These are phyloP conservation scores for Sus scrofa DNA, from an alignment of 2,113 vertebrate genomes.

Conservation along the genomic window DNA sequence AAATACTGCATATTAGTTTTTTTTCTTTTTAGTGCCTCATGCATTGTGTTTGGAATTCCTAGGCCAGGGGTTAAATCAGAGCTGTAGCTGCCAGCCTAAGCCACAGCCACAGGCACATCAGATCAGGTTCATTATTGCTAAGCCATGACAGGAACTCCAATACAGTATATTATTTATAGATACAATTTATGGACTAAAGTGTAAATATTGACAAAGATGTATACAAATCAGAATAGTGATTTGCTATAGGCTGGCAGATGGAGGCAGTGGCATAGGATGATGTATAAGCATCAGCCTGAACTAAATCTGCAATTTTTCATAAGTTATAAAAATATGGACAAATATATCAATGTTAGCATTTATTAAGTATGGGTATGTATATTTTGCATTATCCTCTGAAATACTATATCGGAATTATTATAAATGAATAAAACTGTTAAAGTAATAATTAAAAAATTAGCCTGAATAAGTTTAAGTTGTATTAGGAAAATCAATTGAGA, in stretches of 20 bases:
- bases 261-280: background rate
- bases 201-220: background rate
- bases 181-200: background rate
- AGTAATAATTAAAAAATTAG: background rate
- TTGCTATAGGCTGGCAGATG: background rate
- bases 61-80: too few relatives aligned
- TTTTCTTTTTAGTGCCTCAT: too few relatives aligned
- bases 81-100: too few relatives aligned
- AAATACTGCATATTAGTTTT: too few relatives aligned
- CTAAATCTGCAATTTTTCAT: background rate
- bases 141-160: background rate
- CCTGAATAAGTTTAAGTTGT: background rate
- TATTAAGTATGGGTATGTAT: background rate
- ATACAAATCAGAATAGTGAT: background rate
- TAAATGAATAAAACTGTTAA: background rate
- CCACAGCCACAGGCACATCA: too few relatives aligned
- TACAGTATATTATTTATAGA: background rate
- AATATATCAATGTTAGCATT: background rate
- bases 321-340: background rate
- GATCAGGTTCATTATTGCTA: too few relatives aligned
- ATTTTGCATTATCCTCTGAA: background rate
- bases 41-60: too few relatives aligned
- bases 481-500: background rate
- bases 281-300: background rate
- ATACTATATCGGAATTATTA: background rate